Evolutionary conservation across 2,888 invertebrate genomes (phyloP), one percentile per base, ranked within the genome.

Genomic region (Dryomyza anilis): DNA sequence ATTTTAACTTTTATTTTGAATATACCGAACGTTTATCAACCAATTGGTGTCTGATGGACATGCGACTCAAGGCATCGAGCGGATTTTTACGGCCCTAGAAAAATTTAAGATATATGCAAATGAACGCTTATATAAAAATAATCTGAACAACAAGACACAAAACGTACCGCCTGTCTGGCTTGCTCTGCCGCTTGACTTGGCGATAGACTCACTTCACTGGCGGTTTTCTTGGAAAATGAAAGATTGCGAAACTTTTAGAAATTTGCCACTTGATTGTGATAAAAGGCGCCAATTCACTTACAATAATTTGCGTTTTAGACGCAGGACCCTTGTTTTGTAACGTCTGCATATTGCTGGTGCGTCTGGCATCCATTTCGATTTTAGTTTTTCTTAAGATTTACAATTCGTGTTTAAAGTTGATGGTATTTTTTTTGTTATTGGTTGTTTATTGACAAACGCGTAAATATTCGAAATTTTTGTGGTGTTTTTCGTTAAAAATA

Each of bases 1-100:
- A 33, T 36, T 66, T n/a, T n/a, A n/a, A n/a, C n/a, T n/a, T n/a
- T n/a, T n/a, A n/a, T n/a, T n/a, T n/a, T n/a, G n/a, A n/a, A n/a
- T n/a, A n/a, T 74, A 76, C 76, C 60, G 79, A 81, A 58, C 81
- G 76, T 16, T 78, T 80, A 57, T 77, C 79, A 33, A 73, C 66
- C 4, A 65, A 66, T 60, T 74, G 72, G 61, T 73, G 74, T 21
- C 73, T 72, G 27, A 70, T 63, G 5, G 73, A 77, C 1, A 66
- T 19, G 27, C 77, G 79, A 30, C 81, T 80, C 52, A 81, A 69
- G 1, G 81, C 79, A 71, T 81, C 81, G 63, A 81, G 67, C 0
- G 81, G 81, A 69, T 80, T 81, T 70, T 80, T 81, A 46, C 76
- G 77, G 56, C 4, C 43, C 45, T 58, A 21, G 23, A 45, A 16